Conservation (phyloP, 2,888 invertebrate genomes). For the Nesidiocoris tenuis region DNA sequence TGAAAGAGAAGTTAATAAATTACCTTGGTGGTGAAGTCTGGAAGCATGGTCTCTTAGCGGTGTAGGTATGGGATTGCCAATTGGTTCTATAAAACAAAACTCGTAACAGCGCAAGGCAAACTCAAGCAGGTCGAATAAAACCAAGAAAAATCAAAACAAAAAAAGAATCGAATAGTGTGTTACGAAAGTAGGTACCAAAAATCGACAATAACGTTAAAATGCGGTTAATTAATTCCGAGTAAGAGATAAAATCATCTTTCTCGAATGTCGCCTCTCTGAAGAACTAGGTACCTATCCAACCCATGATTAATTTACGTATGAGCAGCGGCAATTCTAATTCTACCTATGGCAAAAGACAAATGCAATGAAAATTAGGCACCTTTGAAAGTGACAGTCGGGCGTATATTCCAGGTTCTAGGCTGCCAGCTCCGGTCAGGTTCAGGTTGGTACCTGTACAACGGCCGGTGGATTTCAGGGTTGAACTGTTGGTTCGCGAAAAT, state of each 20-base stretch:
- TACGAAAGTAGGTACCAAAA: too few species aligned
- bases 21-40: constrained; percentile 47
- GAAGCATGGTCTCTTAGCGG: constrained; percentile 47
- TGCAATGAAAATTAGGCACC: constrained; percentile 56
- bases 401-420: constrained; percentile 52
- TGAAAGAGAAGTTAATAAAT: too few species aligned
- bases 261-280: too few species aligned
- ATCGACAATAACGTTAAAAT: too few species aligned
- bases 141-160: constrained; percentile 12
- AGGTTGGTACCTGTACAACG: constrained; percentile 74
- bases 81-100: constrained; percentile 50
- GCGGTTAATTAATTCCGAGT: too few species aligned
- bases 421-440: constrained; percentile 44
- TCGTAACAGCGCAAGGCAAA: constrained; percentile 42
- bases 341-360: too few species aligned
- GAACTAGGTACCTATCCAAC: too few species aligned
- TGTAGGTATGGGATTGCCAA: constrained; percentile 48
- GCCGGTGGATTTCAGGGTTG: constrained; percentile 73
- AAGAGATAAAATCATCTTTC: too few species aligned
- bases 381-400: constrained; percentile 69
- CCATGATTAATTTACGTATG: too few species aligned
- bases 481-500: constrained; percentile 67
- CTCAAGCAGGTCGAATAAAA: constrained; percentile 17
- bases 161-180: too few species aligned
- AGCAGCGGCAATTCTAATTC: too few species aligned